Evolutionary conservation across 1,140 invertebrate genomes (phyloP).

Genomic region (Acyrthosiphon pisum): DNA sequence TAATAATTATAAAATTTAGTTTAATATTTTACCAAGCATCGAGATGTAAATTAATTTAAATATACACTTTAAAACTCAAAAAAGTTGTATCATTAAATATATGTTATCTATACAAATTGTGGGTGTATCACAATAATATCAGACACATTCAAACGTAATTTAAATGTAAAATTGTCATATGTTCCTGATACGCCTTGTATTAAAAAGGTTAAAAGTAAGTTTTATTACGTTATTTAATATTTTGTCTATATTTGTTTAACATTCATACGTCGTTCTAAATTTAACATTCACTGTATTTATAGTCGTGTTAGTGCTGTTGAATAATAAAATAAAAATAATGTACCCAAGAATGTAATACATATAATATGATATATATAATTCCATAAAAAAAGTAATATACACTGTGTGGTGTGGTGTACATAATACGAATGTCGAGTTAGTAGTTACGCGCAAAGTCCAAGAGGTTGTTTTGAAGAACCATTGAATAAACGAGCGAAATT

Average conservation of each 20-base stretch:
- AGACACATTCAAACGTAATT: too few species aligned
- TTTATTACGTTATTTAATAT: neutral
- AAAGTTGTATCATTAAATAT: neutral
- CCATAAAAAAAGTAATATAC: neutral
- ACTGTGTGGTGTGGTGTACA: neutral
- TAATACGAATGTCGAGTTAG: slow-evolving; percentile 13
- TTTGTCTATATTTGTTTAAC: neutral
- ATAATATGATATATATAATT: neutral
- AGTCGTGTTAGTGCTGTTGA: neutral
- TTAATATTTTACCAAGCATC: neutral
- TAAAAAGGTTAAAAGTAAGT: neutral
- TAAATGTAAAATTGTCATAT: too few species aligned
- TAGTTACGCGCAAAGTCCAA: neutral
- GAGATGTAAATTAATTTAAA: neutral
- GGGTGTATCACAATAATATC: too few species aligned
- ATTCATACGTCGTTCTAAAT: too few species aligned
- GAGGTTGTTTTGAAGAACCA: slow-evolving; percentile 32
- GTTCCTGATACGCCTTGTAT: too few species aligned
- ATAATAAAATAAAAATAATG: neutral
- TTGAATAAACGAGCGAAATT: slow-evolving; percentile 25
- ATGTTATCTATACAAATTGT: too few species aligned
- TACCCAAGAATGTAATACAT: neutral
- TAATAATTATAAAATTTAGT: neutral
- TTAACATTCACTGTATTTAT: too few species aligned
- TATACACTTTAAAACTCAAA: neutral